Evolutionary conservation across 2,888 invertebrate genomes (phyloP), one percentile per base, ranked within the genome.

Genomic region (Eumacrocentrus americanus): DNA sequence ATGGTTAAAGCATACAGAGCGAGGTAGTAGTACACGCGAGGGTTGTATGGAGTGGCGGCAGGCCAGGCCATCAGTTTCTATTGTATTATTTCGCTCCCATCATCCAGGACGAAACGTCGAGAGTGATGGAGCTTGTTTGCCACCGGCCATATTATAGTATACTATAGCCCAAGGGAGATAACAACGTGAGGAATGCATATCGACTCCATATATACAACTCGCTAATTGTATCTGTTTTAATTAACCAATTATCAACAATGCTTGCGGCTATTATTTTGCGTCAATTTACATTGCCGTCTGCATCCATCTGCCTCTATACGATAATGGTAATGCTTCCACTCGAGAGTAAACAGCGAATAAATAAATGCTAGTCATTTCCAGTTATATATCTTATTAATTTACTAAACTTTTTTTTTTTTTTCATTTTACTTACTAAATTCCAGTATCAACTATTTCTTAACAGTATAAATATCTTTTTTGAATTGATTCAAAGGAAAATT

Each of bases 41-140:
- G 47, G 60, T 58, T 54, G 48, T 48, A 42, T 60, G 29, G 55
- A 60, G 54, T 60, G 61, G 56, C 53, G 55, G 65, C n/a, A n/a
- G n/a, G n/a, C 62, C 61, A 64, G 63, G 63, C 59, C 58, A 60
- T 60, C 61, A 58, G 51, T 57, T 57, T 58, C 66, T 70, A 72
- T 73, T 73, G 72, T 73, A 67, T 72, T 72, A 70, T 72, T 74
- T 70, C 63, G 67, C 68, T 47, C 11, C 66, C 67, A 65, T 69
- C 55, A 69, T 66, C 64, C 66, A 64, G 66, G 60, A 65, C 67
- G 70, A 72, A 73, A 70, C 70, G 55, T 38, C 9, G 29, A 12
- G 37, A 47, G 70, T 70, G 70, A 67, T 68, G 72, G 69, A 60
- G 72, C 70, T 73, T 70, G 72, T 71, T 71, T 70, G 72, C 71